These are phyloP conservation scores for Aspidapion aeneum DNA, from an alignment of 2,888 invertebrate species.

Conservation along the genomic window DNA sequence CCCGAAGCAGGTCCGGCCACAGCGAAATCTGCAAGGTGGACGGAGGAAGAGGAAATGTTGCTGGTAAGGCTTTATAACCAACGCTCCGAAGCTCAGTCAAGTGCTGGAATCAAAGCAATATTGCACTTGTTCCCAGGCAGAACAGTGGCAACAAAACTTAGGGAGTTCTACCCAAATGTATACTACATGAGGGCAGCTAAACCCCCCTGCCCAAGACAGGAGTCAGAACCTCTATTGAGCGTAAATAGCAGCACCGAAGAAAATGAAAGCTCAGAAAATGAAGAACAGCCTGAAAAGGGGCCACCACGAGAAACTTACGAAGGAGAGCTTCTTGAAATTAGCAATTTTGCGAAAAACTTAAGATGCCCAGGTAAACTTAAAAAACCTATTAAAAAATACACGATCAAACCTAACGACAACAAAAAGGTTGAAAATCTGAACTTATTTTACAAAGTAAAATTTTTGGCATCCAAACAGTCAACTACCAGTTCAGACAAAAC, in stretches of 20 bases:
- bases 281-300: no score
- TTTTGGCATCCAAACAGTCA: no score
- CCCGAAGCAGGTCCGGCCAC: no score
- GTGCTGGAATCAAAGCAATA: background rate
- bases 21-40: background rate
- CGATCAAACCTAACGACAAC: background rate
- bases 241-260: no score
- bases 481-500: no score
- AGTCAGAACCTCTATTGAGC: no score
- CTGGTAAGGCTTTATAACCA: background rate
- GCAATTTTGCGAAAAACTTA: no score
- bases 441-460: background rate
- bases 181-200: constrained; percentile 1
- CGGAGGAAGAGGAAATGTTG: background rate
- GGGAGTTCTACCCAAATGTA: background rate
- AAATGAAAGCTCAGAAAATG: no score
- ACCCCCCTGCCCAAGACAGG: no score
- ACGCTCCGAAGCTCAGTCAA: background rate
- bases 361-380: no score
- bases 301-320: no score
- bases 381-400: constrained; percentile 3
- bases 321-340: no score
- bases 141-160: background rate
- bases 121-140: background rate
- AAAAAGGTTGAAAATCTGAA: background rate